Conservation (phyloP, 2,888 invertebrate genomes). For the Pocota personata region DNA sequence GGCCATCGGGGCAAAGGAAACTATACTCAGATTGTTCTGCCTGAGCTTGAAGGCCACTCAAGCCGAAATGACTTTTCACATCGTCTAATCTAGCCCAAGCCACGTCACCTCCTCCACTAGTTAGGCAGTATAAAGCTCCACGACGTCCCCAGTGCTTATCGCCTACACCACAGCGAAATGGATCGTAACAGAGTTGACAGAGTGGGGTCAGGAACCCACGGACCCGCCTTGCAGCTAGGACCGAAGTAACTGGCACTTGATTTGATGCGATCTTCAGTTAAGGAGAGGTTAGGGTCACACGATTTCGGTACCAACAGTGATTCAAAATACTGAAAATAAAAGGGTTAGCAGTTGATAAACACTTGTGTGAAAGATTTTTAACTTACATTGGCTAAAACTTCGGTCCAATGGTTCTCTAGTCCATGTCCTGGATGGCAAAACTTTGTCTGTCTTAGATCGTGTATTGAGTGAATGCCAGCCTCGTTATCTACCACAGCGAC, state of each 20-base stretch:
- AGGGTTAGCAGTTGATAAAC: slow-evolving; percentile 5
- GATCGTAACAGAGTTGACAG: slow-evolving; percentile 88
- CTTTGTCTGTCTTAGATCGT: slow-evolving; percentile 87
- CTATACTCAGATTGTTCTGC: slow-evolving; percentile 85
- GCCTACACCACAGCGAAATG: slow-evolving; percentile 85
- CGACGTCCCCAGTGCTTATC: slow-evolving; percentile 93
- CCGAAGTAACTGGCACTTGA: slow-evolving; percentile 90
- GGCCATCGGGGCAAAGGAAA: slow-evolving; percentile 90
- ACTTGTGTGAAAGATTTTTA: background rate
- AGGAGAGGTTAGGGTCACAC: slow-evolving; percentile 87
- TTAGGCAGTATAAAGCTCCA: slow-evolving; percentile 91
- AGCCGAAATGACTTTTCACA: slow-evolving; percentile 87
- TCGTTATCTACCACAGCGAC: slow-evolving; percentile 87
- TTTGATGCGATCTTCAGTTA: slow-evolving; percentile 90
- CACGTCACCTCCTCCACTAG: slow-evolving; percentile 90
- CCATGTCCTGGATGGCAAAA: slow-evolving; percentile 94
- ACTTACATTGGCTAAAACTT: slow-evolving; percentile 89
- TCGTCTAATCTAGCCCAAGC: slow-evolving; percentile 91
- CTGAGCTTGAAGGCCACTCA: slow-evolving; percentile 82
- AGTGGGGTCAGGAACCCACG: slow-evolving; percentile 90
- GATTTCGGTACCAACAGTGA: slow-evolving; percentile 87
- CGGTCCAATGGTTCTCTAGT: slow-evolving; percentile 88
- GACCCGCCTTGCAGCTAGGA: slow-evolving; percentile 92
- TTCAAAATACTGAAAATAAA: slow-evolving; percentile 87
- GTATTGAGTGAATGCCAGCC: slow-evolving; percentile 85